Conservation (phyloP, 2,113 vertebrate species). For the Gallinago media region DNA sequence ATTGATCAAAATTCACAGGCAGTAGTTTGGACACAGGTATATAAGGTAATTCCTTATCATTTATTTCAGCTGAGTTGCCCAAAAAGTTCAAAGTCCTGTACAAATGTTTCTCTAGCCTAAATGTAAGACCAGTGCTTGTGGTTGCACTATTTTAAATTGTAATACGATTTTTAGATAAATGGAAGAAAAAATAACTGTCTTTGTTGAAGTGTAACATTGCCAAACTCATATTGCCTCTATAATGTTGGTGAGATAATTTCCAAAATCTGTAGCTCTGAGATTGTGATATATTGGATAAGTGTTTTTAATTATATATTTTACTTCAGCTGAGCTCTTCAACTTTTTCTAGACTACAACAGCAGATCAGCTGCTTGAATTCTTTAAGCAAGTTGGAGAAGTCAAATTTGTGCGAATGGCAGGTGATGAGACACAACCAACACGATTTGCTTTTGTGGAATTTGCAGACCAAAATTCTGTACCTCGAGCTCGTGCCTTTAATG, state of each 20-base stretch:
- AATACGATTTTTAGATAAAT: neutral
- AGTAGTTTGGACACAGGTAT: neutral
- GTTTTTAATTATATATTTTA: neutral
- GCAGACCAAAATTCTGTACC: slow-evolving; percentile 92
- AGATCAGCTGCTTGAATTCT: slow-evolving; percentile 93
- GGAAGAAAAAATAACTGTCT: neutral
- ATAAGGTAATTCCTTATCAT: neutral
- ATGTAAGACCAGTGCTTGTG: neutral
- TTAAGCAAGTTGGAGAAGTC: slow-evolving; percentile 95
- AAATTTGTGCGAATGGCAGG: slow-evolving; percentile 97
- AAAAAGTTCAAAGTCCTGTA: neutral
- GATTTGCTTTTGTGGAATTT: slow-evolving; percentile 96
- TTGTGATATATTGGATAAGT: neutral
- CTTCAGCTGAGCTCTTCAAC: neutral
- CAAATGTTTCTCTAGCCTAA: neutral
- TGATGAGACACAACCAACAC: slow-evolving; percentile 94
- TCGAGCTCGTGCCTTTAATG: slow-evolving; percentile 94
- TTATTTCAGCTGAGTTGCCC: neutral
- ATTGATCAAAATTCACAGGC: neutral
- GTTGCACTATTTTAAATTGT: neutral
- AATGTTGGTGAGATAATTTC: neutral
- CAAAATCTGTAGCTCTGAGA: neutral
- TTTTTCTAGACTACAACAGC: slow-evolving; percentile 87
- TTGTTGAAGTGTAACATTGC: neutral
- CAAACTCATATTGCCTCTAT: neutral